These are phyloP conservation scores for Alligator sinensis DNA, from an alignment of 2,113 vertebrate genomes.

Conservation along the genomic window DNA sequence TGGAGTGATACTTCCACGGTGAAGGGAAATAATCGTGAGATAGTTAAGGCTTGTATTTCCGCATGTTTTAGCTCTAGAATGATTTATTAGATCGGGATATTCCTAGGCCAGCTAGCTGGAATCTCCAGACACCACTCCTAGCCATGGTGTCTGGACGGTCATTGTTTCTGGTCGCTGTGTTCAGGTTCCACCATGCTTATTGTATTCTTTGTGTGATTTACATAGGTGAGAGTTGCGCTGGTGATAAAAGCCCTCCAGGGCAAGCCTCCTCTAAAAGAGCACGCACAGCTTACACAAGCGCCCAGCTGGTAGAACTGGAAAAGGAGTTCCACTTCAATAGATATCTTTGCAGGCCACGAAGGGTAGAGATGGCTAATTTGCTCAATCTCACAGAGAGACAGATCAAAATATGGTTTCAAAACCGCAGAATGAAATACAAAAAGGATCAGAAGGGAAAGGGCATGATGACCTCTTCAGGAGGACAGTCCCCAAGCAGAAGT, in stretches of 20 bases:
- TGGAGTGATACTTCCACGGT: neutral
- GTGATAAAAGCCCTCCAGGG: slow-evolving; percentile 95
- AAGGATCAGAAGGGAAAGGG: slow-evolving; percentile 98
- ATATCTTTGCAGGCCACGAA: slow-evolving; percentile 95
- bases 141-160: neutral
- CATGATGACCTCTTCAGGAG: slow-evolving; percentile 96
- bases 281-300: slow-evolving; percentile 97
- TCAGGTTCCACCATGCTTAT: slow-evolving; percentile 42
- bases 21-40: neutral
- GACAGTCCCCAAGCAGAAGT: slow-evolving; percentile 93
- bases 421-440: slow-evolving; percentile 99
- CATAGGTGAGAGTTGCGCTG: slow-evolving; percentile 95
- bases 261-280: slow-evolving; percentile 95
- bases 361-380: slow-evolving; percentile 98
- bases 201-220: slow-evolving; percentile 80
- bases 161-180: neutral
- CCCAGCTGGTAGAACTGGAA: slow-evolving; percentile 99
- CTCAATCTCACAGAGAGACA: slow-evolving; percentile 98
- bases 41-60: neutral
- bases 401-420: slow-evolving; percentile 99
- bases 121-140: neutral
- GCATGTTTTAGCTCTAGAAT: fast-evolving
- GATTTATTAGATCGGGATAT: fast-evolving
- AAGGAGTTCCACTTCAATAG: slow-evolving; percentile 99
- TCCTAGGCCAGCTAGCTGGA: fast-evolving